Conservation (phyloP, 1,140 invertebrate species). For the Dolichoris vasculosae region DNA sequence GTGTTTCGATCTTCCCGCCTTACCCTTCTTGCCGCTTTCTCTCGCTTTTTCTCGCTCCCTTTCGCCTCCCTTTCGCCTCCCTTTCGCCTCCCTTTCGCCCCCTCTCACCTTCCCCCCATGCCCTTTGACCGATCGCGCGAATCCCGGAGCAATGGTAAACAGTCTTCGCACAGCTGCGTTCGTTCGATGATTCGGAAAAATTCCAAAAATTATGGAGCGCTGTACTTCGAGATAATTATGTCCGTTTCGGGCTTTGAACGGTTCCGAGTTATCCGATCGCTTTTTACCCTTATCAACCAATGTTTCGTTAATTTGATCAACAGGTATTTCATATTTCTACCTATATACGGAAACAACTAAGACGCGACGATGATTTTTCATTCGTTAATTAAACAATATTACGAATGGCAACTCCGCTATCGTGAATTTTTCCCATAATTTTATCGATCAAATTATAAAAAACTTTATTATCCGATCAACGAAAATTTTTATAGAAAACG, state of each 20-base stretch:
- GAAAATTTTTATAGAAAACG: no score
- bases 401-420: no score
- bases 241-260: neutral
- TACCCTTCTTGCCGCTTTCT: neutral
- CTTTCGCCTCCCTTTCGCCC: neutral
- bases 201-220: constrained; percentile 28
- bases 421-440: no score
- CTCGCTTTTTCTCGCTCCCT: neutral
- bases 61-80: neutral
- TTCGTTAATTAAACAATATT: no score
- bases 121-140: constrained; percentile 9
- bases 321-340: no score
- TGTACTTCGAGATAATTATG: neutral
- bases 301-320: no score
- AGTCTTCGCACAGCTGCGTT: neutral
- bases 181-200: constrained; percentile 19
- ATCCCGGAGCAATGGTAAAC: constrained; percentile 22
- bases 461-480: no score
- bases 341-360: no score
- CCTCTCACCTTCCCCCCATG: neutral
- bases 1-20: neutral
- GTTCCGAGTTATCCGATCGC: neutral
- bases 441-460: no score
- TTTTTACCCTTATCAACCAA: no score
- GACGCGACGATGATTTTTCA: no score